These are phyloP conservation scores for Cephus rjabovi DNA, from an alignment of 2,888 invertebrate genomes.

Conservation along the genomic window DNA sequence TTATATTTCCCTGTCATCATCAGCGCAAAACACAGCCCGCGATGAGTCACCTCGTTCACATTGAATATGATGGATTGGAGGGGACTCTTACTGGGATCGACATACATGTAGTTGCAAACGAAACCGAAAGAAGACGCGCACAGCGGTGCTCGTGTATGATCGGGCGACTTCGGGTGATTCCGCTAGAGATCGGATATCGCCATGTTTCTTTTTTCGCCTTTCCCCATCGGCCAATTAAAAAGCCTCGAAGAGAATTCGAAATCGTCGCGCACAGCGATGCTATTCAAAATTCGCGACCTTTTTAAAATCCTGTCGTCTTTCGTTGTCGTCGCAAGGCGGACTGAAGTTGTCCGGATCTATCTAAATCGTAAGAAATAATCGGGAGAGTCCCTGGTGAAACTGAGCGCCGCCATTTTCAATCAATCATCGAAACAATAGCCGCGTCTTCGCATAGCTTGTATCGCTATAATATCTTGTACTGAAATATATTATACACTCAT, in stretches of 20 bases:
- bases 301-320: not conserved
- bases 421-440: not conserved
- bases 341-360: not conserved
- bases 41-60: not conserved
- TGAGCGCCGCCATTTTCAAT: not conserved
- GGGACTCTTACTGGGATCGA: not conserved
- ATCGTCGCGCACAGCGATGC: not conserved
- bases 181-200: not conserved
- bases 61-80: not conserved
- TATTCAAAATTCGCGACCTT: not conserved
- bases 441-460: not conserved
- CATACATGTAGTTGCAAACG: not conserved
- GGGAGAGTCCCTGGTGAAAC: not conserved
- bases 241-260: not conserved
- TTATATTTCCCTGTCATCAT: not conserved
- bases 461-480: slow-evolving; percentile 50
- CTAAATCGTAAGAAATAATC: not conserved
- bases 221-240: not conserved
- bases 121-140: not conserved
- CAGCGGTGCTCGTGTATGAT: not conserved
- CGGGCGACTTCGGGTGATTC: no score
- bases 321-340: not conserved
- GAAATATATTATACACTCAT: slow-evolving; percentile 65
- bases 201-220: not conserved
- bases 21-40: not conserved